Evolutionary conservation across 2,113 vertebrate genomes (phyloP), one percentile per base, ranked within the genome.

Genomic region (Sminthopsis crassicaudata): DNA sequence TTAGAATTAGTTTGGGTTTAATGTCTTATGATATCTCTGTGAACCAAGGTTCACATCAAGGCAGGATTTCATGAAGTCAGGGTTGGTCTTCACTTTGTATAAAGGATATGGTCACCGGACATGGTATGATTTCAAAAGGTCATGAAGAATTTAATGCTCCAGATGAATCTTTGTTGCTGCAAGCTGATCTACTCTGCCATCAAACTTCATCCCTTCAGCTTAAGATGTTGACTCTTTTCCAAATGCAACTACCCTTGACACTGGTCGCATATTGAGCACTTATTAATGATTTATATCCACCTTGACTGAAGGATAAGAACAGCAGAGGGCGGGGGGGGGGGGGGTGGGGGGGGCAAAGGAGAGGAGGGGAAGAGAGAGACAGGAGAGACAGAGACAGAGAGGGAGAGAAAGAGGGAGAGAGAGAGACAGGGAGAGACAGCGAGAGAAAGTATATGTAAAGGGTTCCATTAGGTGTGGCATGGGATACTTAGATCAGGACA

Each of bases 231-330:
- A 5, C 90, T 48, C 89, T 48, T 90, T 9, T 4, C 5, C 26
- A 97, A 94, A 94, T 55, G n/a, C 16, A 93, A 89, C 46, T 52
- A 46, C 36, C 26, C 25, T 25, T 10, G 25, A 96, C 42, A 50
- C 26, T 51, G 55, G 57, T 57, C 51, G 22, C 57, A 52, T 54
- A 94, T 46, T 67, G 25, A 90, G 52, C 91, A 89, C 22, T 94
- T 52, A 54, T 84, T 19, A 23, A 8, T 42, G n/a, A 84, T 84
- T 76, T 76, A 19, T n/a, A 76, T 76, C 30, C 42, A 84, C 6
- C 16, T 42, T 84, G 67, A 42, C 4, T 42, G 67, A 42, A 84
- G 67, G n/a, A 84, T 23, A 4, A 84, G 36, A 76, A n/a, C 67
- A 76, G 67, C 67, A 48, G 48, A 0, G 5, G 48, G 48, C 5